phyloP scores from a whole-genome alignment of 2,888 invertebrate genomes.

The Ormyrus rosae region DNA sequence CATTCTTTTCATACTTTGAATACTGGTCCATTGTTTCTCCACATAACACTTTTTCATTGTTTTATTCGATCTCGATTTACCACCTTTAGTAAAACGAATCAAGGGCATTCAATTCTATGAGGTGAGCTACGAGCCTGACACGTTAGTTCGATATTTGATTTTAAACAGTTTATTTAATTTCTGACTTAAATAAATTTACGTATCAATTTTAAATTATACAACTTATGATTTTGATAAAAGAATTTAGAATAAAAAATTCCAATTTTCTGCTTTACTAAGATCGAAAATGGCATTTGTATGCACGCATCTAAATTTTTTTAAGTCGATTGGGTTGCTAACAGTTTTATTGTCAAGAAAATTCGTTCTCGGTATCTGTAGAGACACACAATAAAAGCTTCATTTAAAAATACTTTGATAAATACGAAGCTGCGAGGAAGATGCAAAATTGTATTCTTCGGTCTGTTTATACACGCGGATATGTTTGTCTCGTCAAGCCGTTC shows the following conservation, averaged over 20 bases:
- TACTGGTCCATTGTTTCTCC: background rate
- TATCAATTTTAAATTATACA: no score
- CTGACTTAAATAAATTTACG: no score
- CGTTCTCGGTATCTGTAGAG: background rate
- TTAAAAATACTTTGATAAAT: constrained; percentile 39
- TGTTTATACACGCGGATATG: constrained; percentile 36
- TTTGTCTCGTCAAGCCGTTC: constrained; percentile 36
- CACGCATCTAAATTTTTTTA: no score
- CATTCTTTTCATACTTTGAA: background rate
- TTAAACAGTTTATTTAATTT: background rate
- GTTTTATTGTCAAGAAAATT: background rate
- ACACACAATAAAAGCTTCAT: constrained; percentile 10
- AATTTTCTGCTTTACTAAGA: no score
- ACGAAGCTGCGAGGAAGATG: constrained; percentile 19
- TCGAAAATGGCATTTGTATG: no score
- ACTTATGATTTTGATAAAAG: no score
- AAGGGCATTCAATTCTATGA: no score
- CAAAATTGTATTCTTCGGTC: constrained; percentile 26
- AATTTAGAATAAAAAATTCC: no score
- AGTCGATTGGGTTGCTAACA: no score
- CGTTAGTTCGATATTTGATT: background rate
- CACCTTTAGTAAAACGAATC: background rate
- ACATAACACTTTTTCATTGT: constrained; percentile 7
- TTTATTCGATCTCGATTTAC: background rate
- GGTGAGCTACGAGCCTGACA: background rate